These are phyloP conservation scores for Melipona quadrifasciata DNA, from an alignment of 1,140 invertebrate genomes.

Conservation along the genomic window DNA sequence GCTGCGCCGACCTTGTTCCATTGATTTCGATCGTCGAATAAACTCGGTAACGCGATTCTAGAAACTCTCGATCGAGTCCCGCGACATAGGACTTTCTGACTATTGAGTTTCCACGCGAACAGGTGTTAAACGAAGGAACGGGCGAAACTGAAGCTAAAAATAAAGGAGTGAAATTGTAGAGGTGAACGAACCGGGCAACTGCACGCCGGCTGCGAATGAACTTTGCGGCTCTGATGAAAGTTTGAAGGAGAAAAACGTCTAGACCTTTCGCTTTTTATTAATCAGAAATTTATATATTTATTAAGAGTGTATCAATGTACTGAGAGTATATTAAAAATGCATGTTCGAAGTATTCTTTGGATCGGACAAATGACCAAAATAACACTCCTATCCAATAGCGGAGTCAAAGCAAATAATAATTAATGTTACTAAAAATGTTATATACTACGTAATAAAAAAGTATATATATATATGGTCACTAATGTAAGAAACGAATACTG, in stretches of 20 bases:
- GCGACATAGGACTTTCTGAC: not conserved
- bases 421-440: too few species aligned
- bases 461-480: too few species aligned
- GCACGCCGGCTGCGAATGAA: not conserved
- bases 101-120: slow-evolving; percentile 2
- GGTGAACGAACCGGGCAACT: not conserved
- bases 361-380: too few species aligned
- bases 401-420: too few species aligned
- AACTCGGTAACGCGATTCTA: not conserved
- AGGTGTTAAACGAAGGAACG: slow-evolving; percentile 1
- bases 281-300: too few species aligned
- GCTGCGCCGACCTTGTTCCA: slow-evolving; percentile 7
- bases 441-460: too few species aligned
- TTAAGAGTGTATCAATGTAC: too few species aligned
- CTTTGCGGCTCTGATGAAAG: not conserved
- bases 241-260: not conserved
- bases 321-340: too few species aligned
- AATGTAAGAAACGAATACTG: too few species aligned
- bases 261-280: too few species aligned
- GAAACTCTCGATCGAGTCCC: not conserved
- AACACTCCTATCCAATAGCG: too few species aligned
- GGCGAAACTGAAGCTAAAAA: not conserved
- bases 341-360: too few species aligned
- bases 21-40: slow-evolving; percentile 1
- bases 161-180: not conserved